Conservation (phyloP, 2,113 vertebrate genomes). For the Zosterops hypoxanthus region DNA sequence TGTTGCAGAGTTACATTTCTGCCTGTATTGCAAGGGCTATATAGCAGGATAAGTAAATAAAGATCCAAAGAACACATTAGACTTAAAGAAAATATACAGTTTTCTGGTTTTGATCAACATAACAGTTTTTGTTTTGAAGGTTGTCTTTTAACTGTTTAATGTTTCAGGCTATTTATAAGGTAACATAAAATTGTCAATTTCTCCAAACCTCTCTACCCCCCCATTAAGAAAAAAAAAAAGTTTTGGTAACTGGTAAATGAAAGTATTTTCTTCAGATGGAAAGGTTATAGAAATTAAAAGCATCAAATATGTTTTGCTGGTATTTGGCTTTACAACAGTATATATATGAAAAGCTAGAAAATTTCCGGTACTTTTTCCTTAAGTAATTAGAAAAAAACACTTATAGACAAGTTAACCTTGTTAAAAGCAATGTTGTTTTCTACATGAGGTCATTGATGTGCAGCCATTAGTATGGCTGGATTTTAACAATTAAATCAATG, state of each 20-base stretch:
- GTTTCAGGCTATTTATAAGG: slow-evolving; percentile 57
- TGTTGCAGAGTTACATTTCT: slow-evolving; percentile 65
- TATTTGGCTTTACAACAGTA: slow-evolving; percentile 62
- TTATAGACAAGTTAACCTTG: slow-evolving; percentile 60
- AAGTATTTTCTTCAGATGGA: slow-evolving; percentile 48
- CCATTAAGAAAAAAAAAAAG: slow-evolving; percentile 36
- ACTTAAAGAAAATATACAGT: slow-evolving; percentile 55
- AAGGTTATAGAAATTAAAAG: slow-evolving; percentile 48
- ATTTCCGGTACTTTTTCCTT: slow-evolving; percentile 50
- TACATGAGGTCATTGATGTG: slow-evolving; percentile 51
- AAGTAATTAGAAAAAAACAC: slow-evolving; percentile 31
- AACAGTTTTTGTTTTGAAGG: slow-evolving; percentile 35
- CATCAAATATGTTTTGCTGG: slow-evolving; percentile 52
- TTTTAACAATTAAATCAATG: slow-evolving; percentile 74
- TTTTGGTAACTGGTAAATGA: slow-evolving; percentile 55
- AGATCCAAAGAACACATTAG: slow-evolving; percentile 48
- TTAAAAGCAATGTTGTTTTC: slow-evolving; percentile 59
- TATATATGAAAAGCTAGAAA: slow-evolving; percentile 35
- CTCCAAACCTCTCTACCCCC: neutral
- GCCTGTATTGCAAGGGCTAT: slow-evolving; percentile 56
- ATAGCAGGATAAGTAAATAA: slow-evolving; percentile 65
- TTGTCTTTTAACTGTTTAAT: slow-evolving; percentile 46
- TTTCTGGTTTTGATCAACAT: slow-evolving; percentile 53
- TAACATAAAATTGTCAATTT: slow-evolving; percentile 38
- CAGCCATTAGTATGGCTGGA: slow-evolving; percentile 36